phyloP scores from a whole-genome alignment of 1,140 invertebrate species.

The Trichoplusia ni region DNA sequence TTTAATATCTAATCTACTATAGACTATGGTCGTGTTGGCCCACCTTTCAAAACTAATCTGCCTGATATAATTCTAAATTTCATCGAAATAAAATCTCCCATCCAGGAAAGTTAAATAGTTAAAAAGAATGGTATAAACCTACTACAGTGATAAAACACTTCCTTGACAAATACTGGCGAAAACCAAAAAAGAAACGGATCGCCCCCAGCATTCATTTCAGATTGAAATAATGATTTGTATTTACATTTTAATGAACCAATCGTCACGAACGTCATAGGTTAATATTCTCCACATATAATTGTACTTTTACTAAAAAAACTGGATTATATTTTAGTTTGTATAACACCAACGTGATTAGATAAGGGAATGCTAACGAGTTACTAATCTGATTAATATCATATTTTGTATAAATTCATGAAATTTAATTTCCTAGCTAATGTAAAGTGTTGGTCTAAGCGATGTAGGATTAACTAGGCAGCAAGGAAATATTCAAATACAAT shows the following conservation, averaged over 20 bases:
- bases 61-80: too few relatives aligned
- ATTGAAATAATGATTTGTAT: slow-evolving; percentile 11
- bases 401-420: not conserved
- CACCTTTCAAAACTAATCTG: too few relatives aligned
- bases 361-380: slow-evolving; percentile 7
- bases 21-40: too few relatives aligned
- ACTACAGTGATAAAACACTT: too few relatives aligned
- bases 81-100: too few relatives aligned
- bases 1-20: too few relatives aligned
- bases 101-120: too few relatives aligned
- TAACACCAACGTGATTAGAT: not conserved
- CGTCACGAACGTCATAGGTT: not conserved
- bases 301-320: slow-evolving; percentile 8
- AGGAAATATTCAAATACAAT: slow-evolving; percentile 5
- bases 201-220: too few relatives aligned
- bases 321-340: not conserved
- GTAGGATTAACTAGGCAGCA: slow-evolving; percentile 5
- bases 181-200: too few relatives aligned
- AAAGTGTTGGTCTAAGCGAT: not conserved
- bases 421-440: slow-evolving; percentile 8
- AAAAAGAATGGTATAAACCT: too few relatives aligned
- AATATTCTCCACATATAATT: not conserved
- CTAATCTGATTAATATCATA: not conserved
- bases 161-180: too few relatives aligned
- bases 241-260: not conserved